Evolutionary conservation across 30 jellyfish, hydroid and myxozoan species (phyloP).

Genomic region (Phacellophora camtschatica): DNA sequence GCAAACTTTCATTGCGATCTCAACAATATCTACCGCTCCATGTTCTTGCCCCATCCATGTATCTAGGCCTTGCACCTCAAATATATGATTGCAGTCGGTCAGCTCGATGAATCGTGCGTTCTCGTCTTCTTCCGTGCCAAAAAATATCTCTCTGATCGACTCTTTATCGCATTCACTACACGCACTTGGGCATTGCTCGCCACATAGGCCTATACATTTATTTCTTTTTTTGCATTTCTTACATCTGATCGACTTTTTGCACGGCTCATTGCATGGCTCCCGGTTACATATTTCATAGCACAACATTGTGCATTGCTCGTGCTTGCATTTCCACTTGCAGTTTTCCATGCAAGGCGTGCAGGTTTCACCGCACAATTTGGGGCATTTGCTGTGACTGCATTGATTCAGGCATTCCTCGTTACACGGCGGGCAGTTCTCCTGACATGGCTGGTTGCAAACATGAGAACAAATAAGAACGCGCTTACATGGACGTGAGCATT

Average conservation of each 20-base stretch:
- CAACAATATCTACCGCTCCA: background rate
- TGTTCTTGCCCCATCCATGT: slow-evolving; percentile 22
- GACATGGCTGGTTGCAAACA: slow-evolving; percentile 1
- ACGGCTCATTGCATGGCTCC: background rate
- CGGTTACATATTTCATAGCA: background rate
- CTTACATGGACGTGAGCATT: background rate
- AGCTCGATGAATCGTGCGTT: slow-evolving; percentile 19
- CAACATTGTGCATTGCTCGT: background rate
- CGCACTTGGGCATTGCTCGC: slow-evolving; percentile 40
- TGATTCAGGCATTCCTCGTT: background rate
- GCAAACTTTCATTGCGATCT: slow-evolving; percentile 9
- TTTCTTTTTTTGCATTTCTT: background rate
- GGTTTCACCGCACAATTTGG: background rate
- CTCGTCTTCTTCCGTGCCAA: slow-evolving; percentile 38
- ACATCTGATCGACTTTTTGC: background rate
- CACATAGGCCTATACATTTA: slow-evolving; percentile 51
- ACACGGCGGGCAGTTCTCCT: slow-evolving; percentile 46
- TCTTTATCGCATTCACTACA: slow-evolving; percentile 29
- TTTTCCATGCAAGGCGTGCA: slow-evolving; percentile 16
- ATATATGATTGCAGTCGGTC: slow-evolving; percentile 38
- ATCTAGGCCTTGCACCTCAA: slow-evolving; percentile 42
- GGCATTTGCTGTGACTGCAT: slow-evolving; percentile 12
- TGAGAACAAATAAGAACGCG: background rate
- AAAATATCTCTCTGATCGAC: slow-evolving; percentile 11
- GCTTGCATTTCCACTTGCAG: background rate